Evolutionary conservation across 2,113 vertebrate species (phyloP).

Genomic region (Caranx ignobilis): DNA sequence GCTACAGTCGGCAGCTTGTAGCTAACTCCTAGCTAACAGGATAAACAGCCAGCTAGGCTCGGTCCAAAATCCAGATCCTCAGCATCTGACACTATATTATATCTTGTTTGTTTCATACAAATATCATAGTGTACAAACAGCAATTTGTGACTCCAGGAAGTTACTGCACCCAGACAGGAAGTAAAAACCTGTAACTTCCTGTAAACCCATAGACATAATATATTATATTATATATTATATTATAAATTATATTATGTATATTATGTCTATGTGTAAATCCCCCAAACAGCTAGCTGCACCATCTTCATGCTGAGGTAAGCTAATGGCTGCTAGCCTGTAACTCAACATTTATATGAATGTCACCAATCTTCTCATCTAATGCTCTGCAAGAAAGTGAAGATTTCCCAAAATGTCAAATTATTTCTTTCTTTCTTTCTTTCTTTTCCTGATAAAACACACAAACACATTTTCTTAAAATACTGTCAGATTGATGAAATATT

Average conservation of each 20-base stretch:
- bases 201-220: no score
- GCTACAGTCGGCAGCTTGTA: not conserved
- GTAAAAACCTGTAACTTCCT: not conserved
- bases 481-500: conserved; percentile 1
- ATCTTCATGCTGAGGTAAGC: conserved; percentile 15
- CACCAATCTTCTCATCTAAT: conserved; percentile 8
- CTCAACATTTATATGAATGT: not conserved
- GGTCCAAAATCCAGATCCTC: not conserved
- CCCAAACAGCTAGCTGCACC: no score
- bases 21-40: not conserved
- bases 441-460: conserved; percentile 3
- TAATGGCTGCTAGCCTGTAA: not conserved
- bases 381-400: not conserved
- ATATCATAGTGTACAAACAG: not conserved
- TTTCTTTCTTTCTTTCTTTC: not conserved
- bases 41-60: not conserved
- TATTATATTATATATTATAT: no score
- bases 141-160: not conserved
- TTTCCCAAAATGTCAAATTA: not conserved
- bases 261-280: not conserved
- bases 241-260: no score
- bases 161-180: not conserved
- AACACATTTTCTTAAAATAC: conserved; percentile 31
- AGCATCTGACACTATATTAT: not conserved
- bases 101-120: not conserved